Conservation (phyloP, 2,113 vertebrate genomes). For the Psittacula cyanocephala region DNA sequence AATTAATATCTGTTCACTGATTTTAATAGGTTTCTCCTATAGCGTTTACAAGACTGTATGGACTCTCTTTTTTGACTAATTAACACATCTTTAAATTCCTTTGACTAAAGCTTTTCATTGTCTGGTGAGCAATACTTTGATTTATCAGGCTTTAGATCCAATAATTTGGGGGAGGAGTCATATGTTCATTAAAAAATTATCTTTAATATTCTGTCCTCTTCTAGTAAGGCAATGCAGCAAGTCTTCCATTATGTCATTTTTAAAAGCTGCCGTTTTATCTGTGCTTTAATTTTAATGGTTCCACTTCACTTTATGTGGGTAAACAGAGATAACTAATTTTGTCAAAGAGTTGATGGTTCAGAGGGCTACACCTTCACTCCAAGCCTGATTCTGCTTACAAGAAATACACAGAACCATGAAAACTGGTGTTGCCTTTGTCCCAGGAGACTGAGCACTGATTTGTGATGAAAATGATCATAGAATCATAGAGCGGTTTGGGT, state of each 20-base stretch:
- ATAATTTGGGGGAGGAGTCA: not conserved
- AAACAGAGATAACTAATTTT: not conserved
- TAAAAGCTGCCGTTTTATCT: not conserved
- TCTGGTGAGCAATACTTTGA: conserved; percentile 42
- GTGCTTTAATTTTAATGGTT: conserved; percentile 1
- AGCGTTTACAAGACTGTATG: conserved; percentile 50
- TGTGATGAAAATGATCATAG: not conserved
- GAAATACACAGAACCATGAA: not conserved
- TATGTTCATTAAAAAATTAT: not conserved
- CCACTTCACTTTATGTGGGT: not conserved
- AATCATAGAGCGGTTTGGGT: not conserved
- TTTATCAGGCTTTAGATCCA: conserved; percentile 34
- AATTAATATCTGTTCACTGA: conserved; percentile 53
- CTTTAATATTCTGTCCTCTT: not conserved
- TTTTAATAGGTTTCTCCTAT: conserved; percentile 53
- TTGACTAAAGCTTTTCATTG: not conserved
- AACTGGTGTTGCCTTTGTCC: not conserved
- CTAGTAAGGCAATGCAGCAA: not conserved
- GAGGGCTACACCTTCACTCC: not conserved
- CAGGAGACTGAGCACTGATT: not conserved
- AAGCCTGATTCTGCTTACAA: not conserved
- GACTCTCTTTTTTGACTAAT: conserved; percentile 55
- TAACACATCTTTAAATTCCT: conserved; percentile 62
- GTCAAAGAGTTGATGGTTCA: not conserved
- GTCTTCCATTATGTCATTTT: not conserved